Evolutionary conservation across 2,797 vertebrate genomes (phyloP), one percentile per base, ranked within the genome.

Genomic region (Acanthopagrus latus): DNA sequence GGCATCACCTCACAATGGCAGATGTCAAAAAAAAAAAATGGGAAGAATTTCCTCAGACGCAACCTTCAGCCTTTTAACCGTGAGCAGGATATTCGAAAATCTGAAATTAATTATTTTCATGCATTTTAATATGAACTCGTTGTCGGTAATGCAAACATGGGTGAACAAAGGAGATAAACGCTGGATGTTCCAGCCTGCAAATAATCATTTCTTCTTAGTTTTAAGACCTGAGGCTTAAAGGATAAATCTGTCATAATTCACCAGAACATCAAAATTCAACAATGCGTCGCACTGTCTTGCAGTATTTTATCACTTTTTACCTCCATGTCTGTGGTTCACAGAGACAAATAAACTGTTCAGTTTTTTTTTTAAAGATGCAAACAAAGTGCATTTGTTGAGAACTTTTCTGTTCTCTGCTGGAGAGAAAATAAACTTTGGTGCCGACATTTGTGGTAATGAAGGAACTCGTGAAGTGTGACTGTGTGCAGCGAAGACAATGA

Each of bases 21-120:
- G 74, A 71, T 64, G 58, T 68, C 33, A 62, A 21, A 27, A 27
- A 27, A n/a, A 27, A 27, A 27, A 27, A 81, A 8, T 12, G 11
- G 21, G 4, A 23, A 62, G 44, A 41, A 7, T 48, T 57, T 48
- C 25, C 1, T 57, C 46, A 10, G 44, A 14, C 16, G 21, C 8
- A n/a, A 58, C 9, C 23, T 21, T 64, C n/a, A n/a, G 7, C 41
- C 54, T 25, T 21, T 21, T 1, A 60, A 12, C 11, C 46, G 16
- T 0, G 0, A 64, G n/a, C 20, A 17, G 16, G 10, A 13, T 9
- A 48, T 38, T 23, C 20, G 17, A 41, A 41, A 13, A 13, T 10
- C 10, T 27, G 3, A n/a, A 55, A 16, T 1, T 2, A 11, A 51
- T 50, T 7, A 21, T 47, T 14, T 25, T 55, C 14, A 27, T 27